Percentiles rank a stretch among this genome's conserved stretches.
phyloP scores from a whole-genome alignment of 1,140 invertebrate genomes.

The Drosophila tani region DNA sequence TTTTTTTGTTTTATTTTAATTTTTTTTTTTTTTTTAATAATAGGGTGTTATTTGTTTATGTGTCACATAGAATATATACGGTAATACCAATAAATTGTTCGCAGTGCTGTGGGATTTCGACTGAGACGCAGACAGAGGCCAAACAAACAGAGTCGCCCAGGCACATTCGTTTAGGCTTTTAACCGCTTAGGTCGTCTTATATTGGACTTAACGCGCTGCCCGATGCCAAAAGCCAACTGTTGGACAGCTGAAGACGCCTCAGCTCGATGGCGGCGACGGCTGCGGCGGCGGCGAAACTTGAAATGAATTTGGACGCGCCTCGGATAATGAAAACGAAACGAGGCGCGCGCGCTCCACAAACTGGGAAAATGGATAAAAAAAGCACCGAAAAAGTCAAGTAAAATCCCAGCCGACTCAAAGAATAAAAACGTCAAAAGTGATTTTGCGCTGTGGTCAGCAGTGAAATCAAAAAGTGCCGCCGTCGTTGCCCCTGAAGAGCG shows the following conservation, averaged over 20 bases:
- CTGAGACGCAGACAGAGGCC: slow-evolving; percentile 24
- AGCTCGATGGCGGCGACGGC: slow-evolving; percentile 50
- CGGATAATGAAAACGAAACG: slow-evolving; percentile 82
- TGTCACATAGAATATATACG: no score
- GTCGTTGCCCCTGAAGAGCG: slow-evolving; percentile 1
- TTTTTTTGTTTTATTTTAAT: not conserved
- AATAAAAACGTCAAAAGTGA: slow-evolving; percentile 83
- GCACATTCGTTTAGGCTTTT: slow-evolving; percentile 81
- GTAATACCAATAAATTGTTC: not conserved
- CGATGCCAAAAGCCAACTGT: slow-evolving; percentile 73
- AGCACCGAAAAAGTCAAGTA: slow-evolving; percentile 41
- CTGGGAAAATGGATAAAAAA: slow-evolving; percentile 35
- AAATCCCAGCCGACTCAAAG: slow-evolving; percentile 69
- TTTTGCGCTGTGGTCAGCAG: slow-evolving; percentile 76
- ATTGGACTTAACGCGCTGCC: slow-evolving; percentile 76
- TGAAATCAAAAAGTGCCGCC: slow-evolving; percentile 72
- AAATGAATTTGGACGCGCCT: slow-evolving; percentile 79
- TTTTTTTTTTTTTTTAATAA: no score
- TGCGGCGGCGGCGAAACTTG: slow-evolving; percentile 71
- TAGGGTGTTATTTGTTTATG: no score
- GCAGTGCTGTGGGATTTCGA: slow-evolving; percentile 18
- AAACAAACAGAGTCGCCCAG: slow-evolving; percentile 39
- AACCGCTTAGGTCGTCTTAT: slow-evolving; percentile 82
- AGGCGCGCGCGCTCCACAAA: slow-evolving; percentile 67
- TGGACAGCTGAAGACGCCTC: slow-evolving; percentile 76